A percentile compares a stretch with the other conserved stretches of the same genome.
Conservation (phyloP, 2,888 invertebrate species). For the Ophion slaviceki region DNA sequence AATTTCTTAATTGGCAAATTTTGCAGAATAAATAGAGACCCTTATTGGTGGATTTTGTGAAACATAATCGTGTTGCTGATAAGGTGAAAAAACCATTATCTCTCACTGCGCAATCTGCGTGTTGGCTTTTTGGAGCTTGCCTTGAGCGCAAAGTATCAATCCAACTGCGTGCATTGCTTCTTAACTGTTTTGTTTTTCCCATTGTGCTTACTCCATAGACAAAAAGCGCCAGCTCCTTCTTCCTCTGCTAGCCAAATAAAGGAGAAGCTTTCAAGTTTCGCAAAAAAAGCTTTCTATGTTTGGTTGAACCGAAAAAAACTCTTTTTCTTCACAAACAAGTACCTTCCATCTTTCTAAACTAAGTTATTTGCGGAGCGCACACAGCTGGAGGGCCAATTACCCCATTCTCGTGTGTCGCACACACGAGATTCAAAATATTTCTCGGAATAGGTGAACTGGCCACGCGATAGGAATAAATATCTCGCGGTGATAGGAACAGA, state of each 20-base stretch:
- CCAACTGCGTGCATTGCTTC: not conserved
- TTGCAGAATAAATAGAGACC: not conserved
- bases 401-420: conserved; percentile 51
- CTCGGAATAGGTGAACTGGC: conserved; percentile 55
- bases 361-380: conserved; percentile 47
- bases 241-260: not conserved
- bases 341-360: conserved; percentile 59
- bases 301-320: conserved; percentile 1
- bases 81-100: not conserved
- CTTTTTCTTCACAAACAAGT: conserved; percentile 42
- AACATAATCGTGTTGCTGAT: not conserved
- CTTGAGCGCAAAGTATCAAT: not conserved
- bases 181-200: not conserved
- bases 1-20: not conserved
- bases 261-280: not conserved
- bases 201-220: not conserved
- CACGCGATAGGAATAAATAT: conserved; percentile 69
- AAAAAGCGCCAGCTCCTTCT: not conserved
- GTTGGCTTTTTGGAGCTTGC: not conserved
- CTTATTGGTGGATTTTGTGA: not conserved
- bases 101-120: not conserved
- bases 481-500: conserved; percentile 34
- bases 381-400: conserved; percentile 61
- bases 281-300: not conserved
- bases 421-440: conserved; percentile 67